A percentile compares a stretch with the other conserved stretches of the same genome.
These are phyloP conservation scores for Tortricodes alternella DNA, from an alignment of 2,888 invertebrate genomes.

Conservation along the genomic window DNA sequence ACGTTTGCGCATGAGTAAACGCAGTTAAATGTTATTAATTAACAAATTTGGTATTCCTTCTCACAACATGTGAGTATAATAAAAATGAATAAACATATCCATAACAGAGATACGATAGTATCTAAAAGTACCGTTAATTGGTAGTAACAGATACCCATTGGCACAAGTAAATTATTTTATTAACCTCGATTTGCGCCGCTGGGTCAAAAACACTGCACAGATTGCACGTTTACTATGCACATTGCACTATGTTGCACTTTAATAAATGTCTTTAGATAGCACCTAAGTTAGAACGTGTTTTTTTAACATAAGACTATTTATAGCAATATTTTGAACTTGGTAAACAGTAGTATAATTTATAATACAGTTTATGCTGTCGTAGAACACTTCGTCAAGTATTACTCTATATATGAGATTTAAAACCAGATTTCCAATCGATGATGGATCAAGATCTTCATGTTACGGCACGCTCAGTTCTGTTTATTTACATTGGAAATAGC, in stretches of 20 bases:
- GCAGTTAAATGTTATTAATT: too few species aligned
- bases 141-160: constrained; percentile 15
- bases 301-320: background rate
- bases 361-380: too few species aligned
- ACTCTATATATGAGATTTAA: too few species aligned
- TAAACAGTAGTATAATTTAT: too few species aligned
- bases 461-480: background rate
- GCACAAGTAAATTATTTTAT: constrained; percentile 25
- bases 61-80: too few species aligned
- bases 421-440: background rate
- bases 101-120: background rate
- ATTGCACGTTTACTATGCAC: constrained; percentile 23
- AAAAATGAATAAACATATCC: background rate
- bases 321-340: too few species aligned
- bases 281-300: background rate
- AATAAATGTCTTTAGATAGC: background rate
- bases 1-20: too few species aligned
- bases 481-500: constrained; percentile 11
- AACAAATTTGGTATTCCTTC: too few species aligned
- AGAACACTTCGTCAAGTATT: too few species aligned
- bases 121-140: constrained; percentile 14
- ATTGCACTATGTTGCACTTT: constrained; percentile 22
- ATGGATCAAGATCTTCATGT: background rate
- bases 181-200: constrained; percentile 29
- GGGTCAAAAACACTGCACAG: constrained; percentile 13